phyloP scores from a whole-genome alignment of 1,140 invertebrate species.

The Neoseiulus cucumeris region DNA sequence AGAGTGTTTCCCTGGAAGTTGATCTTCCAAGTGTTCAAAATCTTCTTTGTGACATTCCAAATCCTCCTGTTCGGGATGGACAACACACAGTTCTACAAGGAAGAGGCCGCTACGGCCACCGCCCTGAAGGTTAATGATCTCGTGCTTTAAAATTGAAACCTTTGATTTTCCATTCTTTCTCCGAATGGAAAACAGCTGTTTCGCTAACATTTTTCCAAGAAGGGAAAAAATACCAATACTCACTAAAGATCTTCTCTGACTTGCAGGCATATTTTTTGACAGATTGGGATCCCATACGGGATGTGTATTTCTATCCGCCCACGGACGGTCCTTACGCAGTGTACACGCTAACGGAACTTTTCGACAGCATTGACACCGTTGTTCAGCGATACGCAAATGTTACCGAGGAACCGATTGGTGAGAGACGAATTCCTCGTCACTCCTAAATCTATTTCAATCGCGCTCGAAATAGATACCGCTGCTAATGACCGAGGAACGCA shows the following conservation, averaged over 20 bases:
- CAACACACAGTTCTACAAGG: constrained; percentile 38
- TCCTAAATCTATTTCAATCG: background rate
- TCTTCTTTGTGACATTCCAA: constrained; percentile 80
- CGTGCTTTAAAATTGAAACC: too few species aligned
- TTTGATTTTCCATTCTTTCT: too few species aligned
- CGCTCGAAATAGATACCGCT: background rate
- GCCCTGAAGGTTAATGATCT: background rate
- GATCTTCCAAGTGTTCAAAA: constrained; percentile 80
- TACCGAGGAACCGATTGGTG: constrained; percentile 49
- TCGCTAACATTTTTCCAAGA: too few species aligned
- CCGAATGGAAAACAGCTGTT: too few species aligned
- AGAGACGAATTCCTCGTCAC: background rate
- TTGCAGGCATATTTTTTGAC: constrained; percentile 74
- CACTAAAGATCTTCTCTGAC: constrained; percentile 23
- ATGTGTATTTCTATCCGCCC: constrained; percentile 84
- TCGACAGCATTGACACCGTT: constrained; percentile 61
- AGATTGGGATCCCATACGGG: constrained; percentile 53
- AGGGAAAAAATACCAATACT: background rate
- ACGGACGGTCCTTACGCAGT: constrained; percentile 71
- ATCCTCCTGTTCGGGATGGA: constrained; percentile 76
- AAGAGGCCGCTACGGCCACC: constrained; percentile 18
- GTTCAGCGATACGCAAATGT: constrained; percentile 55
- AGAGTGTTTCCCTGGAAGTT: constrained; percentile 88
- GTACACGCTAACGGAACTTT: constrained; percentile 67
- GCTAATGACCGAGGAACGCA: background rate